Percentiles rank a stretch among this genome's conserved stretches.
phyloP scores from a whole-genome alignment of 2,797 vertebrate genomes.

The Phataginus tricuspis region DNA sequence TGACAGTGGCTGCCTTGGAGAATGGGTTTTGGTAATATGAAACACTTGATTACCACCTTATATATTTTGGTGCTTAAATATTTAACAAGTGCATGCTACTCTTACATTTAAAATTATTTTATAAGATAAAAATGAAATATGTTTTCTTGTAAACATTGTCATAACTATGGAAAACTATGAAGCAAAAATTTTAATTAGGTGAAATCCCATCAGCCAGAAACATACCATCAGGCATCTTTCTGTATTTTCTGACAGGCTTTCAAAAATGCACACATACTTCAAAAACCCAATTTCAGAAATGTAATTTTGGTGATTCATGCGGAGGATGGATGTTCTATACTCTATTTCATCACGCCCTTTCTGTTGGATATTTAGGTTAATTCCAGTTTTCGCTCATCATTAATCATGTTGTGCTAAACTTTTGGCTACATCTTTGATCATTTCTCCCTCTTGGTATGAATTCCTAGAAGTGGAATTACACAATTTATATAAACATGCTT shows the following conservation, averaged over 20 bases:
- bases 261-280: background rate
- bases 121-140: background rate
- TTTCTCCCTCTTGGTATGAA: background rate
- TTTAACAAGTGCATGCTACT: background rate
- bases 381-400: background rate
- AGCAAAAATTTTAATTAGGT: background rate
- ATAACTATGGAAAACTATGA: background rate
- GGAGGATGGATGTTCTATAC: too few relatives aligned
- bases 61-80: background rate
- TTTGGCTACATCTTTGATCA: background rate
- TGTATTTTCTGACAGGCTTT: background rate
- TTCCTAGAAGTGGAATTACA: background rate
- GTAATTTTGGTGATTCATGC: background rate
- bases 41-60: background rate
- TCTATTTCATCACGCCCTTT: background rate
- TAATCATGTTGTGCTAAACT: background rate
- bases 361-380: background rate
- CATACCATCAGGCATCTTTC: background rate
- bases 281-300: background rate
- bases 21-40: background rate
- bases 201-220: background rate
- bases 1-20: background rate
- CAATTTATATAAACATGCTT: background rate
- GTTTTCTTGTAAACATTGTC: background rate
- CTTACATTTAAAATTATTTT: background rate